phyloP scores from a whole-genome alignment of 2,888 invertebrate species.

The Gibbula magus region DNA sequence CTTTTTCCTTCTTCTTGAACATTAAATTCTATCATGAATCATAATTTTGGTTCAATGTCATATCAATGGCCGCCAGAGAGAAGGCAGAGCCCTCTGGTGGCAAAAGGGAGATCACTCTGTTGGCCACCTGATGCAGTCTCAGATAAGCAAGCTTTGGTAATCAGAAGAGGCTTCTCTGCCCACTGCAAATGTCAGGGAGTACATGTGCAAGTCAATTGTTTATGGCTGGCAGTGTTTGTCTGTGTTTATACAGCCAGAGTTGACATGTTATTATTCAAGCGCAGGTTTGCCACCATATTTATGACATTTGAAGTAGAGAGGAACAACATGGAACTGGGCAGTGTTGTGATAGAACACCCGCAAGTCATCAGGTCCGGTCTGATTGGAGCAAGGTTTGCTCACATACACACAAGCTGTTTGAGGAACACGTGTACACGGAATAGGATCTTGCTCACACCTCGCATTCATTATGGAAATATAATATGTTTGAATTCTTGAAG shows the following conservation, averaged over 20 bases:
- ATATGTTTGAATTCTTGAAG: too few species aligned
- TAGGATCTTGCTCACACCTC: too few species aligned
- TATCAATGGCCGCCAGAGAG: neutral
- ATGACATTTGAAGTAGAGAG: conserved; percentile 10
- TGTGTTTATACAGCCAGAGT: neutral
- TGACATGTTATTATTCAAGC: conserved; percentile 17
- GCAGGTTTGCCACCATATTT: neutral
- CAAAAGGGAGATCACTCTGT: conserved; percentile 5
- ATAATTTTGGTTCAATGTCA: too few species aligned
- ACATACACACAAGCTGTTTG: too few species aligned
- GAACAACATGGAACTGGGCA: neutral
- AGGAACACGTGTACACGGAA: too few species aligned
- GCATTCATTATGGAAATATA: too few species aligned
- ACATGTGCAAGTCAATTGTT: conserved; percentile 4
- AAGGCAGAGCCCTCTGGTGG: neutral
- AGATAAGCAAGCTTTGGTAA: neutral
- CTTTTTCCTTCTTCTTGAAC: too few species aligned
- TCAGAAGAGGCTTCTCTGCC: neutral
- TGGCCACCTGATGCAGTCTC: neutral
- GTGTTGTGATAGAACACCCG: too few species aligned
- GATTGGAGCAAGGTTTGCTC: too few species aligned
- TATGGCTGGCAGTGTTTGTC: neutral
- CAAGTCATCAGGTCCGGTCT: too few species aligned
- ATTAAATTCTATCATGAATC: too few species aligned
- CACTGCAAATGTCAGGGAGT: conserved; percentile 14